Conservation (phyloP, 2,113 vertebrate genomes). For the Pica pica region DNA sequence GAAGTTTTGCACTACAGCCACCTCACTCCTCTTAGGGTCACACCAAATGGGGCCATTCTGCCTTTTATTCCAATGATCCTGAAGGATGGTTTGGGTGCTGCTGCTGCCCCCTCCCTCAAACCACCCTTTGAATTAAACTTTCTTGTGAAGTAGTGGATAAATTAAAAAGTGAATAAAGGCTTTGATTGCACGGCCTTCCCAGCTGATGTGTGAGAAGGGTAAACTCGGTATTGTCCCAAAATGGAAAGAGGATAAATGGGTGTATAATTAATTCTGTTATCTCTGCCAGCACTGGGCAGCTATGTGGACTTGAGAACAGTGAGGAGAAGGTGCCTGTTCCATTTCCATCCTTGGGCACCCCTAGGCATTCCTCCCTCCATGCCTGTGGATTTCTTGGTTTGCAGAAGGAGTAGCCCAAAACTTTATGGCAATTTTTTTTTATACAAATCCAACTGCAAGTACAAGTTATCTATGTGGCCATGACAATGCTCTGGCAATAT, state of each 20-base stretch:
- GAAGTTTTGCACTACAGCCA: not conserved
- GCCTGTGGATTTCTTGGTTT: not conserved
- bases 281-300: not conserved
- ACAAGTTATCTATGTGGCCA: not conserved
- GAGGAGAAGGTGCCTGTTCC: not conserved
- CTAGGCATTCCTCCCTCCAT: not conserved
- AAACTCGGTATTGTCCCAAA: not conserved
- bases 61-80: not conserved
- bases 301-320: not conserved
- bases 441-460: not conserved
- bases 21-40: not conserved
- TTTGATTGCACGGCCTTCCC: not conserved
- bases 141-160: not conserved
- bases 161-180: not conserved
- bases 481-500: not conserved
- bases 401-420: not conserved
- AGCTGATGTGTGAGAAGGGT: not conserved
- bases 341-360: not conserved
- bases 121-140: not conserved
- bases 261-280: not conserved
- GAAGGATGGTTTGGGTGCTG: not conserved
- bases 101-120: not conserved
- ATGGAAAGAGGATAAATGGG: not conserved
- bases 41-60: not conserved
- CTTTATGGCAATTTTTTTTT: not conserved